A percentile compares a stretch with the other conserved stretches of the same genome.
Conservation (phyloP, 2,113 vertebrate genomes). For the Rafetus swinhoei region DNA sequence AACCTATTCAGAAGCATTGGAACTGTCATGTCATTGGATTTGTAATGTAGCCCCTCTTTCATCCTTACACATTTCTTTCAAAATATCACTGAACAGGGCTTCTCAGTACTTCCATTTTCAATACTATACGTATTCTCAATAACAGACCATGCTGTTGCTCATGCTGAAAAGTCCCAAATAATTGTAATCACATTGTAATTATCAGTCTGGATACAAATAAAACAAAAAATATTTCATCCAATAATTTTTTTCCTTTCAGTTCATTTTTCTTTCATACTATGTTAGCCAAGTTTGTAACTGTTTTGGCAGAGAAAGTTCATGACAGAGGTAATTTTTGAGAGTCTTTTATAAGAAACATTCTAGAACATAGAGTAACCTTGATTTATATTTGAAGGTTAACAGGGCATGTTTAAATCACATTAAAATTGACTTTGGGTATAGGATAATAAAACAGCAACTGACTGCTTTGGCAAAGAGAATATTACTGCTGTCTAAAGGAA, state of each 20-base stretch:
- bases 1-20: background rate
- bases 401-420: slow-evolving; percentile 32
- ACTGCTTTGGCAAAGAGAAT: slow-evolving; percentile 19
- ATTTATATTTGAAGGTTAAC: slow-evolving; percentile 50
- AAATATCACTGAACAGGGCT: background rate
- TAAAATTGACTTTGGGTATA: slow-evolving; percentile 47
- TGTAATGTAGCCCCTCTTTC: background rate
- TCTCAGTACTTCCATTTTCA: background rate
- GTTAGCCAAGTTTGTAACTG: background rate
- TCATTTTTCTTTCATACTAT: background rate
- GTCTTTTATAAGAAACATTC: slow-evolving; percentile 22
- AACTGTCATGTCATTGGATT: background rate
- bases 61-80: background rate
- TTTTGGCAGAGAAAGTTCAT: slow-evolving; percentile 26
- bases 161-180: background rate
- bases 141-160: background rate
- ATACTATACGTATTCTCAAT: background rate
- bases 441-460: slow-evolving; percentile 51
- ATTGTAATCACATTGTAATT: slow-evolving; percentile 6
- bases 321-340: slow-evolving; percentile 20
- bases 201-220: background rate
- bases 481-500: slow-evolving; percentile 17
- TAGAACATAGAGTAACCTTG: background rate
- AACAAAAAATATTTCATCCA: background rate
- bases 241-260: background rate